These are phyloP conservation scores for Micrastur ruficollis DNA, from an alignment of 2,797 vertebrate species.

Conservation along the genomic window DNA sequence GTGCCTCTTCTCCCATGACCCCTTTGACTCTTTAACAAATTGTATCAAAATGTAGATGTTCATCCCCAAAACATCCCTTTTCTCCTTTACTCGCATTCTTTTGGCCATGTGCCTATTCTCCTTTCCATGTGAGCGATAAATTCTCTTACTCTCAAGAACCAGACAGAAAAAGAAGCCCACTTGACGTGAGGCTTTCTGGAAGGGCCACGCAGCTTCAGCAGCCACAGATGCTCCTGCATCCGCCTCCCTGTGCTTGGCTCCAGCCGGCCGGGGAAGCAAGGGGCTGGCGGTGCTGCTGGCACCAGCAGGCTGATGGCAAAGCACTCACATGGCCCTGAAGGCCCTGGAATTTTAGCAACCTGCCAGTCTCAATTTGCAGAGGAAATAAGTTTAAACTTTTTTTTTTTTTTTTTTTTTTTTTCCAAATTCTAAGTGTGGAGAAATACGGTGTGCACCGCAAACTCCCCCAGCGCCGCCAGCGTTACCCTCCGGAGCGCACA, in stretches of 20 bases:
- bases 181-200: not conserved
- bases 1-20: not conserved
- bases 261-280: too few relatives aligned
- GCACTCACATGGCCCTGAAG: too few relatives aligned
- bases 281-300: not conserved
- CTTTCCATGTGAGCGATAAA: not conserved
- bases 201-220: not conserved
- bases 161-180: not conserved
- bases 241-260: not conserved
- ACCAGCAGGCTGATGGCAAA: not conserved
- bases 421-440: not conserved
- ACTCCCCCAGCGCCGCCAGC: not conserved
- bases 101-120: accelerated
- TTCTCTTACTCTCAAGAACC: not conserved
- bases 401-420: not conserved
- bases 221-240: not conserved
- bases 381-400: not conserved
- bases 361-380: not conserved
- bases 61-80: not conserved
- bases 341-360: not conserved
- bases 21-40: not conserved
- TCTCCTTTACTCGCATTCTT: not conserved
- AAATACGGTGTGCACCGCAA: not conserved
- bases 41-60: accelerated
- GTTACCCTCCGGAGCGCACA: not conserved